These are phyloP conservation scores for Alethe castanea DNA, from an alignment of 2,113 vertebrate genomes.

Conservation along the genomic window DNA sequence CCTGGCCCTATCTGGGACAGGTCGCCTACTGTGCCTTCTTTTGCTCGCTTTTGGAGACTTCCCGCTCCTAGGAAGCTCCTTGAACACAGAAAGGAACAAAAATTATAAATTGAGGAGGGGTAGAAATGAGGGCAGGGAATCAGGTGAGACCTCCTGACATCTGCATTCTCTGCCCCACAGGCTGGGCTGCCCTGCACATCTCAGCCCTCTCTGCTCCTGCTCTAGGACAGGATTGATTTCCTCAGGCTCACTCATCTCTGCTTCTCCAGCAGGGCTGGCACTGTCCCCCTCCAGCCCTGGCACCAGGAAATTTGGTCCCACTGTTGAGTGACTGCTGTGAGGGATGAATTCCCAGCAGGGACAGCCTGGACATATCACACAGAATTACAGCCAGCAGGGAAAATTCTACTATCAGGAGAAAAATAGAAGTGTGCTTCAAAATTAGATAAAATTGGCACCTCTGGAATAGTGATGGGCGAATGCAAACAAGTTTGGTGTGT, in stretches of 20 bases:
- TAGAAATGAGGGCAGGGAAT: neutral
- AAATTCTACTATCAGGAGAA: neutral
- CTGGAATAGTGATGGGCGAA: rapidly evolving
- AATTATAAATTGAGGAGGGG: neutral
- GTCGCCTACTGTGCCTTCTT: neutral
- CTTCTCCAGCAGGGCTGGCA: rapidly evolving
- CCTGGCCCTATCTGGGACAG: neutral
- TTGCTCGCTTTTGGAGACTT: neutral
- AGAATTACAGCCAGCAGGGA: neutral
- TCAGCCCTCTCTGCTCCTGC: neutral
- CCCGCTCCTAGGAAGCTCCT: neutral
- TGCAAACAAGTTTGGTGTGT: rapidly evolving
- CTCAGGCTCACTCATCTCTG: neutral
- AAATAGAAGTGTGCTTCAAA: neutral
- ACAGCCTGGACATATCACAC: neutral
- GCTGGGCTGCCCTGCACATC: neutral
- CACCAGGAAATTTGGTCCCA: neutral
- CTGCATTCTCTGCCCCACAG: neutral
- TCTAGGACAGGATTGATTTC: neutral
- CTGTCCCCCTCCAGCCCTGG: neutral
- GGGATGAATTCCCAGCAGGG: neutral
- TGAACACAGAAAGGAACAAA: neutral
- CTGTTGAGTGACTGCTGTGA: neutral
- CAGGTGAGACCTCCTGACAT: neutral
- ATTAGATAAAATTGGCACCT: rapidly evolving